A percentile compares a stretch with the other conserved stretches of the same genome.
phyloP scores from a whole-genome alignment of 1,140 invertebrate genomes.

The Riptortus pedestris region DNA sequence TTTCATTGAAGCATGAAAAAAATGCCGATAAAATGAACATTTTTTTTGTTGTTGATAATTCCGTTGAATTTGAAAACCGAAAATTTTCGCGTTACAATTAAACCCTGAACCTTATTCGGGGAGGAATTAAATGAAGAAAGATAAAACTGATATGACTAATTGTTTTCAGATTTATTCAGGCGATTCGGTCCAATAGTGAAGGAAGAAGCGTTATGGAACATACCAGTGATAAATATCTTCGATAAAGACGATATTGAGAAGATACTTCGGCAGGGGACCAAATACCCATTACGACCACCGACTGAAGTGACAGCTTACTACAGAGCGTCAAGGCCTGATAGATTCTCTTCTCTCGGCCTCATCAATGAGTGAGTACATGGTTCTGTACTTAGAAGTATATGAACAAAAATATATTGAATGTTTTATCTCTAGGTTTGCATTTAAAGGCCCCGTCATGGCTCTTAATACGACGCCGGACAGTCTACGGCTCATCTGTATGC shows the following conservation, averaged over 20 bases:
- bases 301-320: slow-evolving; percentile 72
- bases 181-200: slow-evolving; percentile 64
- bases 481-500: too few relatives aligned
- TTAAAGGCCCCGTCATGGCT: background rate
- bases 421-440: too few relatives aligned
- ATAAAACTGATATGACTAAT: too few relatives aligned
- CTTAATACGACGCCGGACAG: background rate
- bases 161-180: slow-evolving; percentile 53
- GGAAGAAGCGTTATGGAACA: slow-evolving; percentile 63
- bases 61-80: too few relatives aligned
- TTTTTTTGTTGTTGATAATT: too few relatives aligned
- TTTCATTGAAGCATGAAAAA: too few relatives aligned
- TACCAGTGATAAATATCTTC: slow-evolving; percentile 64
- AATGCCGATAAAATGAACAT: too few relatives aligned
- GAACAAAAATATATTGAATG: background rate
- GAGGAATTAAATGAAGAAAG: too few relatives aligned
- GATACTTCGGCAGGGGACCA: slow-evolving; percentile 54
- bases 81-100: too few relatives aligned
- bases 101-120: too few relatives aligned
- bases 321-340: slow-evolving; percentile 57
- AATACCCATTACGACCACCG: slow-evolving; percentile 67
- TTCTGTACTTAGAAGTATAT: background rate
- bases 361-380: slow-evolving; percentile 60
- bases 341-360: slow-evolving; percentile 67
- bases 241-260: slow-evolving; percentile 64